Base-by-base conservation (phyloP, 1,140 invertebrate genomes). In the Archivesica marissinica region DNA sequence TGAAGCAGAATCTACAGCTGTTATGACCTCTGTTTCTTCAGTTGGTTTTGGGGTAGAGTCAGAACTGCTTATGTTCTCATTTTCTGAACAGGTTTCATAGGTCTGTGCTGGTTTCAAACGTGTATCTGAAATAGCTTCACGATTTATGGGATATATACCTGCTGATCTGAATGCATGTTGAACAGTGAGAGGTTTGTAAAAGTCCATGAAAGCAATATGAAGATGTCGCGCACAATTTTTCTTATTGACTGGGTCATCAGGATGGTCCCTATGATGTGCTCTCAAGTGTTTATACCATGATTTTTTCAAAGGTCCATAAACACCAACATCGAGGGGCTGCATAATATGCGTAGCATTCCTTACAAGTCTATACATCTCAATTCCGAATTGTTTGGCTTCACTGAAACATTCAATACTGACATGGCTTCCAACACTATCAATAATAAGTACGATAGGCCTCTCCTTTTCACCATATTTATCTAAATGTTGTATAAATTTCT, bases 151-250 rank as follows among this genome's bases (percentile, higher is more conserved):
- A 47, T 74, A 83, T 23, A 87, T 78, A 35, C 85, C 72, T 28
- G 66, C 47, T 56, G 75, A 39, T 25, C 56, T 75, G 38, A 86
- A 87, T 77, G 80, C 87, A 47, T 87, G 76, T 13, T 81, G 56
- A 15, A 88, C 74, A 41, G 82, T 87, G 0, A 77, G 64, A 25
- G 85, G 85, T 68, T 87, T 88, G 52, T 88, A 88, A 68, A 88
- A 88, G 13, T 64, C 0, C 9, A 80, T 28, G 77, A 84, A 84
- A 1, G 81, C 76, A 28, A 87, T 85, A 23, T 81, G 59, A 39
- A 88, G 61, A 76, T 88, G 87, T 54, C 74, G 78, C n/a, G 87
- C 78, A 88, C 86, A 88, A 47, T 68, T 88, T 30, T 78, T 25
- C 38, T 86, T 86, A 4, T 72, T 66, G 41, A 87, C 47, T 30